Conservation (phyloP, 2,113 vertebrate species). For the Strigops habroptila region DNA sequence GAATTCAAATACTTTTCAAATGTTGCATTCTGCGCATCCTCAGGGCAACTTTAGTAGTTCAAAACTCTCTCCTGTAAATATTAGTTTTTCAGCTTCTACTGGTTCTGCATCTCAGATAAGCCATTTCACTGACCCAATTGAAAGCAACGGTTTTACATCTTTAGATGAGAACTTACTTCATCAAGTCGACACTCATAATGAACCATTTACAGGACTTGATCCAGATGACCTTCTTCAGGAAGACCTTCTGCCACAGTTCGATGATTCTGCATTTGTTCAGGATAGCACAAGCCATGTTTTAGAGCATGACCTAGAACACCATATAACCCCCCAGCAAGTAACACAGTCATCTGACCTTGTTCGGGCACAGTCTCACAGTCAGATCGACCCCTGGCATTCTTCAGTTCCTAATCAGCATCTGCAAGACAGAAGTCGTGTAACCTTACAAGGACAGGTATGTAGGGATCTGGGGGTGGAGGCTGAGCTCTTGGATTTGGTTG, state of each 20-base stretch:
- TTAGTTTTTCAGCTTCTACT: conserved; percentile 77
- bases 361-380: conserved; percentile 58
- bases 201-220: conserved; percentile 86
- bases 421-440: conserved; percentile 59
- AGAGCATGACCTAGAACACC: conserved; percentile 74
- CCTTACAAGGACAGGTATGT: conserved; percentile 76
- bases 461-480: background rate
- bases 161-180: conserved; percentile 86
- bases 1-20: conserved; percentile 84
- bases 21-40: conserved; percentile 82
- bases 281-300: conserved; percentile 76
- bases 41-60: conserved; percentile 85
- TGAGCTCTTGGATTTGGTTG: background rate
- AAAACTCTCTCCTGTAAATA: conserved; percentile 86
- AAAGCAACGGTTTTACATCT: conserved; percentile 86
- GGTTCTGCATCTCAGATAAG: conserved; percentile 79
- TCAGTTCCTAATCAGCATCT: conserved; percentile 67
- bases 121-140: conserved; percentile 77
- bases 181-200: conserved; percentile 81
- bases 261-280: conserved; percentile 85
- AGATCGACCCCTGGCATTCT: conserved; percentile 73
- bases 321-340: conserved; percentile 64
- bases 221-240: conserved; percentile 89
- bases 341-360: conserved; percentile 56
- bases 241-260: conserved; percentile 88